A percentile compares a stretch with the other conserved stretches of the same genome.
These are phyloP conservation scores for Petrolisthes manimaculis DNA, from an alignment of 2,888 invertebrate species.

Conservation along the genomic window DNA sequence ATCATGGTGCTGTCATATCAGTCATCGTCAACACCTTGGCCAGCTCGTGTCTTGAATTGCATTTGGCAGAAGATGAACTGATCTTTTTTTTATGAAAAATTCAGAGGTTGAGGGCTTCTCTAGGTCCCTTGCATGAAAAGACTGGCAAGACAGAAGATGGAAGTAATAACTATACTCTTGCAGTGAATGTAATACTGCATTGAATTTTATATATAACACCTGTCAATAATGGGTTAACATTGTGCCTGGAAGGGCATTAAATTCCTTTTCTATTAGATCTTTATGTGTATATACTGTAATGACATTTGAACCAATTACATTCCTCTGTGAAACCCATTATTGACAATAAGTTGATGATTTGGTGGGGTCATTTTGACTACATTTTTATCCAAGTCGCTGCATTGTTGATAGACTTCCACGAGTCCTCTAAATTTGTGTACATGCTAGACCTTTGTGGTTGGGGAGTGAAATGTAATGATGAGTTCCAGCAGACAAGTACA, in stretches of 20 bases:
- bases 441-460: no score
- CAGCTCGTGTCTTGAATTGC: no score
- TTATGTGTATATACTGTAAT: neutral
- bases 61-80: slow-evolving; percentile 37
- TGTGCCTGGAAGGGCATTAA: slow-evolving; percentile 13
- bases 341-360: slow-evolving; percentile 35
- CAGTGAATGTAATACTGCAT: slow-evolving; percentile 47
- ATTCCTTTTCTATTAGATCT: slow-evolving; percentile 19
- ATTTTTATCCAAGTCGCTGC: slow-evolving; percentile 17
- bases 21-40: no score
- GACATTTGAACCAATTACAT: slow-evolving; percentile 4
- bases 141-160: slow-evolving; percentile 41
- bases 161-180: slow-evolving; percentile 36
- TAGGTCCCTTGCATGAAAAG: slow-evolving; percentile 26
- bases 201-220: slow-evolving; percentile 37
- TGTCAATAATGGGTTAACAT: slow-evolving; percentile 50
- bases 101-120: slow-evolving; percentile 7
- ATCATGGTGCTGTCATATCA: no score
- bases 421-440: no score
- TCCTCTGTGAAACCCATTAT: slow-evolving; percentile 43
- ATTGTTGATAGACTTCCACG: neutral
- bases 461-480: no score
- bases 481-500: no score
- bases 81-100: slow-evolving; percentile 51
- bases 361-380: slow-evolving; percentile 30